Evolutionary conservation across 2,888 invertebrate species (phyloP).

Genomic region (Lasiommata megera): DNA sequence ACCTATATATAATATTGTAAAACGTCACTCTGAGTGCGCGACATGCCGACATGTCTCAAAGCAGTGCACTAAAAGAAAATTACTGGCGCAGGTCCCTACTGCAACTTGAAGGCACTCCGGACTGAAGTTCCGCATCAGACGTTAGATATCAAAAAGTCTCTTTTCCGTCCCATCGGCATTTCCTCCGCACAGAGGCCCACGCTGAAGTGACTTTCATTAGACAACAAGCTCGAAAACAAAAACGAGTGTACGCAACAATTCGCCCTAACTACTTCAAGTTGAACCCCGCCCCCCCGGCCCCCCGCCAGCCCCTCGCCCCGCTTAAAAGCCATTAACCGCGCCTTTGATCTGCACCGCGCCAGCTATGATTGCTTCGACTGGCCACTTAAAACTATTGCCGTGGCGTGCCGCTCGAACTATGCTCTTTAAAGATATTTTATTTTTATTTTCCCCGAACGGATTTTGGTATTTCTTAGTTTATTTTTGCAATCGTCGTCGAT

Average conservation of each 20-base stretch:
- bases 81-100: background rate
- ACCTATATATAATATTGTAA: background rate
- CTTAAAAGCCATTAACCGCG: constrained; percentile 70
- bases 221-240: constrained; percentile 55
- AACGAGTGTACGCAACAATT: constrained; percentile 48
- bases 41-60: background rate
- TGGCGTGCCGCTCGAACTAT: constrained; percentile 8
- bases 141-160: constrained; percentile 33
- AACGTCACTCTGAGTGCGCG: constrained; percentile 6
- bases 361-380: constrained; percentile 68
- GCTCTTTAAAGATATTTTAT: constrained; percentile 29
- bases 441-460: constrained; percentile 7
- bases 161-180: constrained; percentile 31
- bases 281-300: constrained; percentile 21
- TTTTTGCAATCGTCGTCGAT: constrained; percentile 13
- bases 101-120: constrained; percentile 16
- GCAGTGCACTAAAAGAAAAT: constrained; percentile 17
- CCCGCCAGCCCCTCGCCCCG: constrained; percentile 42
- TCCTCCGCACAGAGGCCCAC: constrained; percentile 31
- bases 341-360: constrained; percentile 67
- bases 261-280: constrained; percentile 57
- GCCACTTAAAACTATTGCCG: constrained; percentile 65
- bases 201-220: constrained; percentile 58
- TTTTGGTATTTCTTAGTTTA: constrained; percentile 14
- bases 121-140: constrained; percentile 17